Evolutionary conservation across 2,113 vertebrate genomes (phyloP), one percentile per base, ranked within the genome.

Genomic region (Sclerurus mexicanus): DNA sequence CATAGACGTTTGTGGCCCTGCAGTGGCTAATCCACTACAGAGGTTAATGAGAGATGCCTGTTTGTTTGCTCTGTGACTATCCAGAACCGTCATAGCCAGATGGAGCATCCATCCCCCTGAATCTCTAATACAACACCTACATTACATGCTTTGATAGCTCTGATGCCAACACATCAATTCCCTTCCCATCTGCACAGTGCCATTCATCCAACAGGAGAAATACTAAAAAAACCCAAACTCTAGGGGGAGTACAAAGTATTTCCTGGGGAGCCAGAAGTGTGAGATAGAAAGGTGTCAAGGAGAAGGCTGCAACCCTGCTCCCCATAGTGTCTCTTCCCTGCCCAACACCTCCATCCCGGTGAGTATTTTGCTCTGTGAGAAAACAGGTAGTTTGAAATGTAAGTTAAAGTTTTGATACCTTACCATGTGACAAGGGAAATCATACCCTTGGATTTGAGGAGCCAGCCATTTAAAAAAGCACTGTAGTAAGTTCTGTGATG

Each of bases 221-320:
- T 16, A 21, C 33, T 46, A 17, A 40, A 82, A 60, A 31, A 30
- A 7, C 6, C 20, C 11, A n/a, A 40, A 56, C 14, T 11, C 27
- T 30, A 42, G 27, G 63, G 16, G 22, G 42, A 78, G 25, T 60
- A 47, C 17, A 42, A 62, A 82, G 35, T 50, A 47, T 27, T 37
- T 21, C 12, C 7, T 1, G 2, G 24, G 56, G 9, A 59, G 24
- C 7, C 0, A 0, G 6, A 73, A 62, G 31, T 8, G 7, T 22
- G 19, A 17, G 40, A n/a, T 11, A 88, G 21, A 59, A 92, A 39
- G 4, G 4, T 66, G 31, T 42, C 0, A 1, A 77, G 4, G 25
- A 90, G 58, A 55, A 9, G 19, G 11, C 40, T 77, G 18, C n/a
- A 76, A 25, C 4, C 16, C 19, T 1, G 3, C 24, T 47, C 14